Evolutionary conservation across 2,113 vertebrate species (phyloP).

Genomic region (Myrmophylax atrothorax): DNA sequence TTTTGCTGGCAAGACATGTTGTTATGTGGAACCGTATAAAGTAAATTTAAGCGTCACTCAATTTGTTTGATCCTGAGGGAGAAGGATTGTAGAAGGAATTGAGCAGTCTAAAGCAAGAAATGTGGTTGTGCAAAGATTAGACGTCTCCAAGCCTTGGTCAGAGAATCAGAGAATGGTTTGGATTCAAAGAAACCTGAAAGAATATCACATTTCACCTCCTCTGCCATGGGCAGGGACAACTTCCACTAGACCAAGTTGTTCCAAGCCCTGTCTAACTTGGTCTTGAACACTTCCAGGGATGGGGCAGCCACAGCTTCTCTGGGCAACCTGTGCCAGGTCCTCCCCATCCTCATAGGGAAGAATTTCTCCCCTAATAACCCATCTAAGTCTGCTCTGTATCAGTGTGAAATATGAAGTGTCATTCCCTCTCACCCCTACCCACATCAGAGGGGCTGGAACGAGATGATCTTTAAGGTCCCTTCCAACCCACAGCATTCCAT

Average conservation of each 20-base stretch:
- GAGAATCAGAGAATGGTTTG: background rate
- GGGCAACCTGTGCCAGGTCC: background rate
- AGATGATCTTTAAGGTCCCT: no score
- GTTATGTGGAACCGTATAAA: rapidly evolving
- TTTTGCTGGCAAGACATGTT: rapidly evolving
- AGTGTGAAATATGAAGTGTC: no score
- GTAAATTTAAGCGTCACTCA: rapidly evolving
- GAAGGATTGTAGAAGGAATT: background rate
- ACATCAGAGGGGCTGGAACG: no score
- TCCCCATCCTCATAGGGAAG: background rate
- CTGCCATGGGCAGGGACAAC: background rate
- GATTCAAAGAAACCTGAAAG: background rate
- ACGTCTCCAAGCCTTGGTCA: background rate
- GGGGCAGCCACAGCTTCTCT: background rate
- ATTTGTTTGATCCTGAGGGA: background rate
- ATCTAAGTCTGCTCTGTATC: no score
- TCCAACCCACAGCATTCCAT: no score
- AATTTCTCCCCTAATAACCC: background rate
- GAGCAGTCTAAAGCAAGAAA: background rate
- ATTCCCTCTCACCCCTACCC: no score
- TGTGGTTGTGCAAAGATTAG: background rate
- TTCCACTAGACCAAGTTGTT: rapidly evolving
- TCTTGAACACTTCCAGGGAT: background rate
- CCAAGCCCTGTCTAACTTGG: rapidly evolving
- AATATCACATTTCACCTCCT: background rate